phyloP scores from a whole-genome alignment of 1,140 invertebrate genomes.

The Asobara japonica region DNA sequence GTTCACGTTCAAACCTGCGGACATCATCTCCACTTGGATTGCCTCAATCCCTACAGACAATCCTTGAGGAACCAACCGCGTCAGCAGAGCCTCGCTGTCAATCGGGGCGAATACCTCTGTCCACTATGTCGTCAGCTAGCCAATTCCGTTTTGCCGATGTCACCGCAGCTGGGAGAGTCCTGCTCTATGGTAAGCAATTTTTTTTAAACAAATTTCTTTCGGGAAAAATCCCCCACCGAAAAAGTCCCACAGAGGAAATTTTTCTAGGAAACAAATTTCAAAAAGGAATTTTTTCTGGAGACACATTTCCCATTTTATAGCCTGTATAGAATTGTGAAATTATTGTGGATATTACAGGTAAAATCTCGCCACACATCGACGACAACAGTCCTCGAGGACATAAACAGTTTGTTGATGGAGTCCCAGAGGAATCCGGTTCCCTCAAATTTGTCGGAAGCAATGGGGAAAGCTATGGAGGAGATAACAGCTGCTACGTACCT shows the following conservation, averaged over 20 bases:
- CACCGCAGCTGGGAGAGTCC: slow-evolving; percentile 79
- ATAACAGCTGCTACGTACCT: slow-evolving; percentile 84
- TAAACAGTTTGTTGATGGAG: slow-evolving; percentile 75
- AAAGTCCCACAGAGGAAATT: no score
- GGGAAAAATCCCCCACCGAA: no score
- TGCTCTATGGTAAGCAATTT: slow-evolving; percentile 74
- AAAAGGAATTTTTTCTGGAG: no score
- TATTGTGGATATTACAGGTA: no score
- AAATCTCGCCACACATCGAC: slow-evolving; percentile 68
- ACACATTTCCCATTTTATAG: no score
- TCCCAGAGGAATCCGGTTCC: slow-evolving; percentile 73
- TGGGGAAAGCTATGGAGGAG: slow-evolving; percentile 92
- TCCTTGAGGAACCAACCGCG: slow-evolving; percentile 82
- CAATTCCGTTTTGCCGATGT: slow-evolving; percentile 90
- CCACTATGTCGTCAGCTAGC: slow-evolving; percentile 93
- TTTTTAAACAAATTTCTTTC: no score
- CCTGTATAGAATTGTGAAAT: no score
- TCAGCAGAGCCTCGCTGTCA: slow-evolving; percentile 77
- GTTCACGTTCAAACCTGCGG: slow-evolving; percentile 96
- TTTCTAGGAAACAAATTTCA: no score
- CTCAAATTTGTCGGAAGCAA: slow-evolving; percentile 79
- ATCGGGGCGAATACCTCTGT: slow-evolving; percentile 91
- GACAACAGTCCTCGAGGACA: slow-evolving; percentile 69
- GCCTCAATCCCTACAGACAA: slow-evolving; percentile 87
- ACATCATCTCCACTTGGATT: slow-evolving; percentile 94